Evolutionary conservation across 2,888 invertebrate species (phyloP).

Genomic region (Nezara viridula): DNA sequence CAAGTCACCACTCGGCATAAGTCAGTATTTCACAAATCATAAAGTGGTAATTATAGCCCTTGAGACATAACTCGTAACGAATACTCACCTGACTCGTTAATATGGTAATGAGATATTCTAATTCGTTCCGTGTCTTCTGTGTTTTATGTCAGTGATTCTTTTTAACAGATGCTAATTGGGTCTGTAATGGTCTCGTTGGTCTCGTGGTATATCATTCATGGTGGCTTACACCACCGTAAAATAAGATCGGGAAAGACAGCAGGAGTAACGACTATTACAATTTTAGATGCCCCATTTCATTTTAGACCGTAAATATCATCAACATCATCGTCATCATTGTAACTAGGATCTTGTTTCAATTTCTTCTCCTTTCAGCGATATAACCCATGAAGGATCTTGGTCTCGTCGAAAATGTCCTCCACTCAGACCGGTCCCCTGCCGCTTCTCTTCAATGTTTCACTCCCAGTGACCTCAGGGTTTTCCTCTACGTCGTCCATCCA

Average conservation of each 20-base stretch:
- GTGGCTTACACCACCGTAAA: neutral
- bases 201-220: neutral
- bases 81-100: constrained; percentile 7
- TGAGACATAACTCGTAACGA: neutral
- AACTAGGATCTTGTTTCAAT: too few species aligned
- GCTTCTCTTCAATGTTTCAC: too few species aligned
- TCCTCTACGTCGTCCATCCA: too few species aligned
- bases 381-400: too few species aligned
- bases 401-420: too few species aligned
- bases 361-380: too few species aligned
- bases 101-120: neutral
- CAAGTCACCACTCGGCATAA: neutral
- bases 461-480: too few species aligned
- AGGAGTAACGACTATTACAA: too few species aligned
- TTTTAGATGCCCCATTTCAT: too few species aligned
- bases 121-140: neutral
- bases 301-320: too few species aligned
- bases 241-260: neutral
- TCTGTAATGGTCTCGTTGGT: neutral
- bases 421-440: too few species aligned
- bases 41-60: neutral
- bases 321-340: too few species aligned
- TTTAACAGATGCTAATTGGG: neutral
- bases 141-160: neutral
- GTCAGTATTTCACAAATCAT: neutral